phyloP scores from a whole-genome alignment of 2,888 invertebrate genomes.

The Bruchidius siliquastri region DNA sequence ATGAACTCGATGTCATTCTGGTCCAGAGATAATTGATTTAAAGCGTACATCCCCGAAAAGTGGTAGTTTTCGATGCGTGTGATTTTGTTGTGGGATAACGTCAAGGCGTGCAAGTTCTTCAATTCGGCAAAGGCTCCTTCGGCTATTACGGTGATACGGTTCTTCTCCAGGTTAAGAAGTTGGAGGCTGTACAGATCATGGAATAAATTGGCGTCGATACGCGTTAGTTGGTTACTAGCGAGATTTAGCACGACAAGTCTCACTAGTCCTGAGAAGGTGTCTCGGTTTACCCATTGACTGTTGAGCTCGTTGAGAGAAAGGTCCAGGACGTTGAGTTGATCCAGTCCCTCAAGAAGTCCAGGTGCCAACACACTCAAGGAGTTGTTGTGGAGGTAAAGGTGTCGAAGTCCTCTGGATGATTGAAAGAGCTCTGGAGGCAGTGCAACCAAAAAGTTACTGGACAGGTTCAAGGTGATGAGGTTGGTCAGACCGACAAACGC shows the following conservation, averaged over 20 bases:
- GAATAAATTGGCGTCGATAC: conserved; percentile 67
- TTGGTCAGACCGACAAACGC: conserved; percentile 67
- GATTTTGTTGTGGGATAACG: conserved; percentile 68
- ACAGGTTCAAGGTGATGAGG: conserved; percentile 69
- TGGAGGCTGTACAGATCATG: conserved; percentile 71
- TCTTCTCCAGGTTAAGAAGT: conserved; percentile 68
- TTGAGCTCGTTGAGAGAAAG: conserved; percentile 69
- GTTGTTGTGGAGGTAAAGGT: conserved; percentile 73
- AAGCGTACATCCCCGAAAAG: conserved; percentile 67
- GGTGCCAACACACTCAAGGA: conserved; percentile 70
- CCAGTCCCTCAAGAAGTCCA: conserved; percentile 67
- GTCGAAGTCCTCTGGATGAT: conserved; percentile 64
- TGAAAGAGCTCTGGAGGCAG: conserved; percentile 76
- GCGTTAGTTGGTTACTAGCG: conserved; percentile 66
- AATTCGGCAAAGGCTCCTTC: conserved; percentile 72
- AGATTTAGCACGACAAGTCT: conserved; percentile 71
- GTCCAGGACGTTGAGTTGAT: conserved; percentile 69
- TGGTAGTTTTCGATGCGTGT: conserved; percentile 64
- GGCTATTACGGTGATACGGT: conserved; percentile 63
- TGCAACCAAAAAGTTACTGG: conserved; percentile 71
- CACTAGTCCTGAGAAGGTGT: conserved; percentile 70
- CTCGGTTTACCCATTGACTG: conserved; percentile 73
- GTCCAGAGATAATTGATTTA: conserved; percentile 70
- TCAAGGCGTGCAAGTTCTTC: conserved; percentile 71
- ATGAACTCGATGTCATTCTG: conserved; percentile 67